Evolutionary conservation across 2,888 invertebrate species (phyloP), one percentile per base, ranked within the genome.

Genomic region (Lithophane semibrunnea): DNA sequence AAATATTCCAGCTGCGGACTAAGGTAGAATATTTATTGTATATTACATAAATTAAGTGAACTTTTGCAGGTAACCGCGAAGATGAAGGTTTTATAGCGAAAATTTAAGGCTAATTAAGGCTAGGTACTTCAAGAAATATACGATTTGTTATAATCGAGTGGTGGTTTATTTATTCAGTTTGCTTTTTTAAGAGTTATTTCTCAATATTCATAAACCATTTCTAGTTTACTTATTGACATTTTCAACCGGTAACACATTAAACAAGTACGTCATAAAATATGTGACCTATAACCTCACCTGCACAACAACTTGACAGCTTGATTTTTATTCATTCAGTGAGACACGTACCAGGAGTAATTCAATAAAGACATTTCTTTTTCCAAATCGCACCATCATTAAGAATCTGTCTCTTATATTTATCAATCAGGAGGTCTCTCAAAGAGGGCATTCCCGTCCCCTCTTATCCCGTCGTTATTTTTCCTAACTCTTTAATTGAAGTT

Each of bases 11-110:
- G 2, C n/a, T 21, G 37, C 49, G 71, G 70, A 84, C 88, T 84
- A 10, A 42, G 37, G 69, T 74, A 69, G 88, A 89, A 88, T 91
- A 86, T 87, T 81, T 79, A 88, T 88, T 63, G 61, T 16, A 16
- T 68, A 71, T 78, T 82, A 80, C 63, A 73, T 71, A 71, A 68
- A 72, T 64, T 61, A 73, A 24, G 24, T 58, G 29, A 73, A 47
- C 47, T 65, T 61, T 56, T 77, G 44, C 73, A 70, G 58, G 69
- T 58, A 64, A 77, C 58, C 16, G 24, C 60, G 3, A 18, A 73
- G 52, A 37, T 54, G 47, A 72, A 77, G 72, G 29, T n/a, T 29
- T 12, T 42, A 37, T 58, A 24, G 9, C 47, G 37, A 49, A 60
- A 49, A 24, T 21, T 2, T 52, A 9, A 52, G 52, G 37, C 12